phyloP scores from a whole-genome alignment of 92 coral and sea anemone genomes.

The Parazoanthus swiftii region DNA sequence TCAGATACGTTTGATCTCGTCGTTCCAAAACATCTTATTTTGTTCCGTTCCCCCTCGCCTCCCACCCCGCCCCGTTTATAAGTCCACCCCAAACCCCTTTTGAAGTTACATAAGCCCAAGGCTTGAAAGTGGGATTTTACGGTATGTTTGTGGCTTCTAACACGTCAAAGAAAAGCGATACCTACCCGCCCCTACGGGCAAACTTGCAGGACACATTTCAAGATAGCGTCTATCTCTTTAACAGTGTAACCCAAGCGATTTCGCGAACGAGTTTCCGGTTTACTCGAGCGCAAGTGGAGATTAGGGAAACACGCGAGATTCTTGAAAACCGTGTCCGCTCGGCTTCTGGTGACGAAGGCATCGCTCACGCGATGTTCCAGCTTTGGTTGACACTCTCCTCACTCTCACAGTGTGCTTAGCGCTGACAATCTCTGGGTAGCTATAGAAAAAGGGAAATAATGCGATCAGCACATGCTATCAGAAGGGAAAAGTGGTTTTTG shows the following conservation, averaged over 20 bases:
- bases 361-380: slow-evolving; percentile 35
- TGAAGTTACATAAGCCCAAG: slow-evolving; percentile 12
- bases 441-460: slow-evolving; percentile 21
- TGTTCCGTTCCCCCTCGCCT: background rate
- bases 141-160: slow-evolving; percentile 13
- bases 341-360: slow-evolving; percentile 24
- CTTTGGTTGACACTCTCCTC: slow-evolving; percentile 24
- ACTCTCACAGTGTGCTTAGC: slow-evolving; percentile 25
- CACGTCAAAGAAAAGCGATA: slow-evolving; percentile 29
- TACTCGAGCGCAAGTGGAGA: slow-evolving; percentile 33
- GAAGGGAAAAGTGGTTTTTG: slow-evolving; percentile 13
- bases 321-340: slow-evolving; percentile 25
- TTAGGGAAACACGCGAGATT: slow-evolving; percentile 36
- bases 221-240: slow-evolving; percentile 31
- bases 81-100: background rate
- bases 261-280: slow-evolving; percentile 30
- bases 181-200: slow-evolving; percentile 34
- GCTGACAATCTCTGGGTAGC: slow-evolving; percentile 28
- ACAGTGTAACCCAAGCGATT: slow-evolving; percentile 34
- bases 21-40: slow-evolving; percentile 7
- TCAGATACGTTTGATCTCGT: slow-evolving; percentile 10
- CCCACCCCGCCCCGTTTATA: too few relatives aligned
- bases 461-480: slow-evolving; percentile 33
- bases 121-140: background rate
- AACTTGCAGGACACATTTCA: slow-evolving; percentile 28